These are phyloP conservation scores for Drosophila nigricruria DNA, from an alignment of 2,888 invertebrate genomes.

Conservation along the genomic window DNA sequence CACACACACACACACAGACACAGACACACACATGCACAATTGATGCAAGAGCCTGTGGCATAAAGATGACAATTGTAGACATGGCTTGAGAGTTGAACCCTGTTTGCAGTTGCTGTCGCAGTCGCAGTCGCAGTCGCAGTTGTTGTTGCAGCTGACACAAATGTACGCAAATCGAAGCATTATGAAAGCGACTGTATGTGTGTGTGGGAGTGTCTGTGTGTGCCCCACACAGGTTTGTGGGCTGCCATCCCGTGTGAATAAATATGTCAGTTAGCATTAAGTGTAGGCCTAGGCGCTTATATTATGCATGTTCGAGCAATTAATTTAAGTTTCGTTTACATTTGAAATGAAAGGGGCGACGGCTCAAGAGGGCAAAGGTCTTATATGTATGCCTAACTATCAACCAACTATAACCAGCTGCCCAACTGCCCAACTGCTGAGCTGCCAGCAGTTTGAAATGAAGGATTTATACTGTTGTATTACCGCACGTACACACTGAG, in stretches of 20 bases:
- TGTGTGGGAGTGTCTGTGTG: conserved; percentile 3
- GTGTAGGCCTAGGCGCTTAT: conserved; percentile 68
- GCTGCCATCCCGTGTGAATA: conserved; percentile 58
- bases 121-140: conserved; percentile 17
- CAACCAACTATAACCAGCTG: conserved; percentile 3
- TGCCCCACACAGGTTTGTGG: conserved; percentile 28
- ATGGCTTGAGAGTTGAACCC: conserved; percentile 31
- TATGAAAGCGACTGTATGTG: conserved; percentile 53
- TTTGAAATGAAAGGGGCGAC: conserved; percentile 52
- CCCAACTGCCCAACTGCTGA: conserved; percentile 4
- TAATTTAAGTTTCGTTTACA: conserved; percentile 80
- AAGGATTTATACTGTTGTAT: conserved; percentile 77
- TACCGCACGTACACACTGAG: conserved; percentile 66
- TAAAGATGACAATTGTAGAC: conserved; percentile 65
- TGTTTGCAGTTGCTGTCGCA: conserved; percentile 16
- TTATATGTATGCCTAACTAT: background rate
- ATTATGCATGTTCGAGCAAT: conserved; percentile 78
- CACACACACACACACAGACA: conserved; percentile 15
- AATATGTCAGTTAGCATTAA: conserved; percentile 77
- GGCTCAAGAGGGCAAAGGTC: conserved; percentile 2
- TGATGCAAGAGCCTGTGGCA: conserved; percentile 24
- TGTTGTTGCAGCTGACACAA: conserved; percentile 62
- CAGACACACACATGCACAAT: conserved; percentile 3
- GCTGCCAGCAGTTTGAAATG: conserved; percentile 57
- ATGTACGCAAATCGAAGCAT: conserved; percentile 71